phyloP scores from a whole-genome alignment of 2,113 vertebrate species.

The Pelvicachromis taeniatus region DNA sequence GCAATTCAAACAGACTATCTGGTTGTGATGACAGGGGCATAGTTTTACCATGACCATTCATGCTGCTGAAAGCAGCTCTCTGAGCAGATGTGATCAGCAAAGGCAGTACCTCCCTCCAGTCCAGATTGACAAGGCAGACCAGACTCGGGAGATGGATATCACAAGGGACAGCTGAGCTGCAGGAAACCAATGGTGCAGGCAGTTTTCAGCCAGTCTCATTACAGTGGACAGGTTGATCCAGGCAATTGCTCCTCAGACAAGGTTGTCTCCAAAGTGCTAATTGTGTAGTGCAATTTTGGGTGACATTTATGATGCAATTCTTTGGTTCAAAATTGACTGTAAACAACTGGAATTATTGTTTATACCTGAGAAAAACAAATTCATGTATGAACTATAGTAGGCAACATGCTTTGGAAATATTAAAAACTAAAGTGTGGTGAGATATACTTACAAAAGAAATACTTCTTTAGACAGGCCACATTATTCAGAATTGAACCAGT shows the following conservation, averaged over 20 bases:
- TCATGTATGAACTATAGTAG: not conserved
- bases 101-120: slow-evolving; percentile 57
- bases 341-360: not conserved
- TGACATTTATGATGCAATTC: slow-evolving; percentile 14
- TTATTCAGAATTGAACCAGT: slow-evolving; percentile 5
- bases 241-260: slow-evolving; percentile 53
- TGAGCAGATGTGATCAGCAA: slow-evolving; percentile 61
- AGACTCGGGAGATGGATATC: slow-evolving; percentile 64
- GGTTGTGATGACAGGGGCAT: slow-evolving; percentile 57
- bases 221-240: slow-evolving; percentile 60
- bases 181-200: slow-evolving; percentile 61
- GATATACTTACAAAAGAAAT: not conserved
- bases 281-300: slow-evolving; percentile 22
- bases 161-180: slow-evolving; percentile 60
- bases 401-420: not conserved
- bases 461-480: not conserved
- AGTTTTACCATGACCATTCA: slow-evolving; percentile 55
- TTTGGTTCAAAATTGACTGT: not conserved
- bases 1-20: slow-evolving; percentile 40
- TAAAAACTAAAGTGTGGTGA: not conserved
- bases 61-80: slow-evolving; percentile 62
- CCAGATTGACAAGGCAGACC: slow-evolving; percentile 65
- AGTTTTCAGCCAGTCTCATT: slow-evolving; percentile 64
- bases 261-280: slow-evolving; percentile 35
- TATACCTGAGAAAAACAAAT: not conserved